A percentile compares a stretch with the other conserved stretches of the same genome.
Evolutionary conservation across 2,113 vertebrate genomes (phyloP).

Genomic region (Corynorhinus townsendii): DNA sequence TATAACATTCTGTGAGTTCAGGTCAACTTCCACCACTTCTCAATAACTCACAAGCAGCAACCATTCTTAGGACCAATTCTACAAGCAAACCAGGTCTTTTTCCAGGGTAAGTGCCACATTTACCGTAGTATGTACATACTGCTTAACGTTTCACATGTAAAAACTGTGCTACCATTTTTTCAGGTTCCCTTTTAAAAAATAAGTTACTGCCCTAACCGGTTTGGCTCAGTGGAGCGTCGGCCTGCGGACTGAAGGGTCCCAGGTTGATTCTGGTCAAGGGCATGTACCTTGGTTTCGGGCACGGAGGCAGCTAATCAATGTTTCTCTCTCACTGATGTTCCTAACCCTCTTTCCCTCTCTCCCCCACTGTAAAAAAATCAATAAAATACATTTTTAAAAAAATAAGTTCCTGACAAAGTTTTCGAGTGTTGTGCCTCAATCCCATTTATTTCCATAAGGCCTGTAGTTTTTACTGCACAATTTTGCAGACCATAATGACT

Average conservation of each 20-base stretch:
- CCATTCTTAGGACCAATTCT: neutral
- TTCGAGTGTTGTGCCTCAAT: neutral
- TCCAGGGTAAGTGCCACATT: neutral
- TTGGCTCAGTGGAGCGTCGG: too few relatives aligned
- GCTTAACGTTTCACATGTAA: neutral
- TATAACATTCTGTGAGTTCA: neutral
- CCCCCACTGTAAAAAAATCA: too few relatives aligned
- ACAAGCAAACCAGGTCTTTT: neutral
- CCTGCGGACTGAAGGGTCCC: too few relatives aligned
- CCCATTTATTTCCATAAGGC: neutral
- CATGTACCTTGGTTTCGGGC: too few relatives aligned
- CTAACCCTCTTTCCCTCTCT: too few relatives aligned
- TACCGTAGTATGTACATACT: neutral
- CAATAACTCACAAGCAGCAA: neutral
- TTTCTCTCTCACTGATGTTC: too few relatives aligned
- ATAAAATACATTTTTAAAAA: neutral
- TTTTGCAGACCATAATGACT: neutral
- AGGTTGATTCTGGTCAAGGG: too few relatives aligned
- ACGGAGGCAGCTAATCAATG: too few relatives aligned
- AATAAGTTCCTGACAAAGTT: neutral
- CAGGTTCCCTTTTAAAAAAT: neutral
- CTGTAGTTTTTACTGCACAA: neutral
- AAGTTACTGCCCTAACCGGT: too few relatives aligned
- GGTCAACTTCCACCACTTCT: neutral
- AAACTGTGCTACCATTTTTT: neutral